A percentile compares a stretch with the other conserved stretches of the same genome.
Evolutionary conservation across 2,888 invertebrate species (phyloP).

Genomic region (Dasysyrphus albostriatus): DNA sequence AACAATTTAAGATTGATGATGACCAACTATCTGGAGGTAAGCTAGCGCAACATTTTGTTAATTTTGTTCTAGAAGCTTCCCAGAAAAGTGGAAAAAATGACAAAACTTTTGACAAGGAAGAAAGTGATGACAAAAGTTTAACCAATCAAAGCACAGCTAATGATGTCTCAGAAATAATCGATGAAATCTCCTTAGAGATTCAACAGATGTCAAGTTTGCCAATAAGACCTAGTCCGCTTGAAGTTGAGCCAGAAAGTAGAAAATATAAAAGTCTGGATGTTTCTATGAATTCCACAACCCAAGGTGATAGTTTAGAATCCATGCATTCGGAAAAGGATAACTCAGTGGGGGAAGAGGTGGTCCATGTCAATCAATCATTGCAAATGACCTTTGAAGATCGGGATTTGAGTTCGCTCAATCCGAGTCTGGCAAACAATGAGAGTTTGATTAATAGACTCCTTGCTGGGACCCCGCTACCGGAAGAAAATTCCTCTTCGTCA

Average conservation of each 20-base stretch:
- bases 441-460: constrained; percentile 77
- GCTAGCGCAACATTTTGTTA: constrained; percentile 82
- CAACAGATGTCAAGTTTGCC: constrained; percentile 63
- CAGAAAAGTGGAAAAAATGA: constrained; percentile 55
- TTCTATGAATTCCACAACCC: constrained; percentile 43
- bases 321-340: constrained; percentile 81
- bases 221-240: constrained; percentile 46
- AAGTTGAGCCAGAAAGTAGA: constrained; percentile 67
- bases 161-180: constrained; percentile 82
- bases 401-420: constrained; percentile 77
- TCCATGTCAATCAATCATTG: constrained; percentile 81
- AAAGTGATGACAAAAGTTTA: constrained; percentile 78
- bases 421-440: constrained; percentile 78
- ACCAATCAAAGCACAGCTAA: constrained; percentile 82
- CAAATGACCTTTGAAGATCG: constrained; percentile 80
- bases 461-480: constrained; percentile 70
- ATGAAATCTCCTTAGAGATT: constrained; percentile 78
- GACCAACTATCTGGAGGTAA: constrained; percentile 82
- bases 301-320: constrained; percentile 46
- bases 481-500: constrained; percentile 39
- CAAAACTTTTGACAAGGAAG: constrained; percentile 70
- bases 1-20: constrained; percentile 81
- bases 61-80: constrained; percentile 79
- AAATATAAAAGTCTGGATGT: constrained; percentile 60
- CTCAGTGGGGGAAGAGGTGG: constrained; percentile 81